Base-by-base conservation (phyloP, 2,113 vertebrate species). In the Alligator sinensis region DNA sequence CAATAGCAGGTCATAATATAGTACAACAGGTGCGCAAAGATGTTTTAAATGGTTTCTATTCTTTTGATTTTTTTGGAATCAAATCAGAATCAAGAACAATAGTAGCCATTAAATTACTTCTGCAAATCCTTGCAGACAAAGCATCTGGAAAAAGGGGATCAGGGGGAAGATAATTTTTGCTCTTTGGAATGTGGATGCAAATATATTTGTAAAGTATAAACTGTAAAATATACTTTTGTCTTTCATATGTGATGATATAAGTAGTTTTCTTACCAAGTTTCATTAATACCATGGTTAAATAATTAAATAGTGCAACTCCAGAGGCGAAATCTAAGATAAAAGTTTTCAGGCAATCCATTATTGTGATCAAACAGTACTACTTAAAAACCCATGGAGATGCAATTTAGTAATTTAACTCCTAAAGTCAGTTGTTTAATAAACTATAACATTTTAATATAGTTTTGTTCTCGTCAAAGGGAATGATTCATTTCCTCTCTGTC, bases 301-400 rank as follows among this genome's bases (percentile, higher is more conserved):
- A 98, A 98, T 98, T 98, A 97, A 98, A 95, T 89, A 97, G 87
- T 89, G 82, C 61, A 96, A 96, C 96, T 97, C 95, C 97, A 84
- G 96, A 94, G 95, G 93, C 92, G 6, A 95, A 90, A 90, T 90
- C 89, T 88, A 95, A 97, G 96, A 97, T 95, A 97, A 97, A 98
- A 98, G 96, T 98, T 98, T 97, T 87, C 94, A 96, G 96, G 95
- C 96, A 95, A 95, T 96, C 93, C 87, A 94, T 97, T 97, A 95
- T 96, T 96, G 92, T 90, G 93, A 95, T 96, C 90, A 97, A 92
- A 95, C 94, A 90, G 92, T 85, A 77, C 82, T 95, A 96, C 86
- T 94, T 92, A 97, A 97, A 63, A 97, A 87, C 81, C 96, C 93
- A 82, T 84, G 84, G 95, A 98, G 93, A 96, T 86, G 82, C 59